phyloP scores from a whole-genome alignment of 2,888 invertebrate genomes.

The Melieria picta region DNA sequence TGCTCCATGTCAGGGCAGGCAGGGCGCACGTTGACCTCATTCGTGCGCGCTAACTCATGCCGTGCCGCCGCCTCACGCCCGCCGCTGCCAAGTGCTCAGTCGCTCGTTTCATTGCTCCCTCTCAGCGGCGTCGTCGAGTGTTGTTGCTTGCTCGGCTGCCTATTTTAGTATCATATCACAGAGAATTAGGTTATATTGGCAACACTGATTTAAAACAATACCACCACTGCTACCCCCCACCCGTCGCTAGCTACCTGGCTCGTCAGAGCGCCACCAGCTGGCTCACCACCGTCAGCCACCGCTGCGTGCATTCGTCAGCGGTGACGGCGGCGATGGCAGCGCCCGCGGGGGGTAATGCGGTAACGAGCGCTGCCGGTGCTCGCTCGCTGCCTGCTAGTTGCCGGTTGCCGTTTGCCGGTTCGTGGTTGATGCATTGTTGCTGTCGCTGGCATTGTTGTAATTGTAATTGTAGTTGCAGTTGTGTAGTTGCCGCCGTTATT shows the following conservation, averaged over 20 bases:
- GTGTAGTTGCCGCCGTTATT: constrained; percentile 6
- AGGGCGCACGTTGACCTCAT: constrained; percentile 46
- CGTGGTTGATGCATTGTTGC: constrained; percentile 20
- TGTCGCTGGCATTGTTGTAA: constrained; percentile 23
- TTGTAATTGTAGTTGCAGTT: constrained; percentile 14
- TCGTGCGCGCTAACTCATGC: constrained; percentile 27
- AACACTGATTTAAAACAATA: constrained; percentile 44
- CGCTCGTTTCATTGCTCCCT: constrained; percentile 19
- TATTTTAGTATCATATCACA: constrained; percentile 30
- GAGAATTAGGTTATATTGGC: constrained; percentile 42
- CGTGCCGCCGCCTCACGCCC: constrained; percentile 3
- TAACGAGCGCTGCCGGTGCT: constrained; percentile 13
- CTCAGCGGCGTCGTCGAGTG: constrained; percentile 27
- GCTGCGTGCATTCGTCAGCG: not conserved
- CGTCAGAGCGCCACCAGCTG: constrained; percentile 27
- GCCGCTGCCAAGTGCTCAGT: not conserved
- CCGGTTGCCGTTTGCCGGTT: constrained; percentile 19
- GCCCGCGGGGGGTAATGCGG: not conserved
- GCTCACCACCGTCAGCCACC: not conserved
- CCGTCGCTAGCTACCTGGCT: constrained; percentile 45
- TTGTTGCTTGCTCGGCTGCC: constrained; percentile 16
- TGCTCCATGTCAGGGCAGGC: constrained; percentile 33
- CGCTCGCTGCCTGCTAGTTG: constrained; percentile 7
- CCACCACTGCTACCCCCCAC: constrained; percentile 16
- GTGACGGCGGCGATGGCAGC: not conserved